These are phyloP conservation scores for Stegastes partitus DNA, from an alignment of 2,113 vertebrate genomes.

Conservation along the genomic window DNA sequence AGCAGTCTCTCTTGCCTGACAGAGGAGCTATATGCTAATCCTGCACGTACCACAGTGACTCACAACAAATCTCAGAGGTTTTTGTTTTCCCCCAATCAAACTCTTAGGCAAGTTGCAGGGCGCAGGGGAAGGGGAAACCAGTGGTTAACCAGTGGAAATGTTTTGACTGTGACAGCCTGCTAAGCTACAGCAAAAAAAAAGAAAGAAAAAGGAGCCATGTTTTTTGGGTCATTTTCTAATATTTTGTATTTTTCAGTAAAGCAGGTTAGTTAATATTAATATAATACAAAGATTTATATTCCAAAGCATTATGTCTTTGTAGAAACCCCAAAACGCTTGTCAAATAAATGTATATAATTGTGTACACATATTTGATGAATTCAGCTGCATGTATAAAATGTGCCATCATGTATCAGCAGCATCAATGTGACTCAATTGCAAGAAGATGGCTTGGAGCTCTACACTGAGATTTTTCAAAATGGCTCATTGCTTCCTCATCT, in stretches of 20 bases:
- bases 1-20: neutral
- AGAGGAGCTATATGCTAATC: slow-evolving; percentile 24
- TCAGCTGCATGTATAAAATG: neutral
- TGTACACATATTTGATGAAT: neutral
- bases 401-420: slow-evolving; percentile 9
- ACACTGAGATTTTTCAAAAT: slow-evolving; percentile 75
- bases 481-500: slow-evolving; percentile 52
- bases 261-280: neutral
- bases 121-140: slow-evolving; percentile 17
- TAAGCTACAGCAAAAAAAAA: slow-evolving; percentile 16
- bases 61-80: slow-evolving; percentile 80
- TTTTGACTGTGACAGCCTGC: slow-evolving; percentile 57
- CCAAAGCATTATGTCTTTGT: neutral
- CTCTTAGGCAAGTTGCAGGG: slow-evolving; percentile 33
- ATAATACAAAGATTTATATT: no score
- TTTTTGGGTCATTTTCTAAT: neutral
- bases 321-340: no score
- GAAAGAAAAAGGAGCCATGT: neutral
- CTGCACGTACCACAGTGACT: slow-evolving; percentile 64
- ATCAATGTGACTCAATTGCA: slow-evolving; percentile 30
- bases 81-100: slow-evolving; percentile 47
- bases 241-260: neutral
- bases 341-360: neutral
- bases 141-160: slow-evolving; percentile 85
- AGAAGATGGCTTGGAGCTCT: neutral